Conservation (phyloP, 1,140 invertebrate species). For the Macrocentrus cingulum region DNA sequence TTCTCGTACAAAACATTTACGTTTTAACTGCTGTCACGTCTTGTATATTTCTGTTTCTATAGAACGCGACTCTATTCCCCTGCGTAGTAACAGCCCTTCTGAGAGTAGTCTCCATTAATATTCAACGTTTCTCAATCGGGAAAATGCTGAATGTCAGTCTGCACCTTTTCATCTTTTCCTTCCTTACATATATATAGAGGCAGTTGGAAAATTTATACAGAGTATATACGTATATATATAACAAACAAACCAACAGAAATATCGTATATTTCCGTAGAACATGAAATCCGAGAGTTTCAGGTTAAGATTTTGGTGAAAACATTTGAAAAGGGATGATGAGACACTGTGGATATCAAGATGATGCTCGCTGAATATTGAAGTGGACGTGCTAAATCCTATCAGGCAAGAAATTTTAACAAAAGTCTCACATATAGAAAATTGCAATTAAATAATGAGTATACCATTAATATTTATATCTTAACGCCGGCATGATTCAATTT, state of each 20-base stretch:
- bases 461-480: too few species aligned
- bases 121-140: constrained; percentile 5
- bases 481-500: too few species aligned
- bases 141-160: constrained; percentile 13
- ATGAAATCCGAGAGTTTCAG: constrained; percentile 2
- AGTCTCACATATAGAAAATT: neutral
- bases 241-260: too few species aligned
- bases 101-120: constrained; percentile 12
- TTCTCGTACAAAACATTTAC: too few species aligned
- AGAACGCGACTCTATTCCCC: neutral
- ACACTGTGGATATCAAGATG: neutral
- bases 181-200: too few species aligned
- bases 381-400: neutral
- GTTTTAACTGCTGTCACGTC: neutral
- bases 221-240: too few species aligned
- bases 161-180: too few species aligned
- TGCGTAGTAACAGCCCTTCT: neutral
- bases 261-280: too few species aligned
- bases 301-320: constrained; percentile 1
- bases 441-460: too few species aligned
- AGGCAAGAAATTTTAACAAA: constrained; percentile 9
- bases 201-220: too few species aligned
- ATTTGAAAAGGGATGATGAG: constrained; percentile 2
- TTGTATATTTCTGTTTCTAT: neutral
- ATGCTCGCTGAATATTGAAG: neutral